phyloP scores from a whole-genome alignment of 1,140 invertebrate species.

The Himalopsyche phryganea region DNA sequence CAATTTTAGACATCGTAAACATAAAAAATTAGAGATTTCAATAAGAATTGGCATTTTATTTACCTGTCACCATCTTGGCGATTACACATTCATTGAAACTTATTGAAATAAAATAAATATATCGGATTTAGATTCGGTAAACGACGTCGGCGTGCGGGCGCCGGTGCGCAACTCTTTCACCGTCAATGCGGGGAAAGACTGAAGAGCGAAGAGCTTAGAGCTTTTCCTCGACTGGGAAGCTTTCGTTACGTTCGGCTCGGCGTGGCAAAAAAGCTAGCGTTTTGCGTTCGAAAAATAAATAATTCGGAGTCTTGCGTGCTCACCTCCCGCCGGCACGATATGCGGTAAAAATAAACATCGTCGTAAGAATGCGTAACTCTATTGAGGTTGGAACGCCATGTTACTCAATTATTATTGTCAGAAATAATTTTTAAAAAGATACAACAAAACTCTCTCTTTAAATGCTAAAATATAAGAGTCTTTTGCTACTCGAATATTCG shows the following conservation, averaged over 20 bases:
- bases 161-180: neutral
- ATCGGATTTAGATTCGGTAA: constrained; percentile 6
- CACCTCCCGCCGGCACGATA: neutral
- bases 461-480: too few species aligned
- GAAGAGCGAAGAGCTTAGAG: constrained; percentile 1
- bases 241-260: neutral
- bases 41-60: neutral
- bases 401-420: constrained; percentile 1
- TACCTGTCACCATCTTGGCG: constrained; percentile 20
- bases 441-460: too few species aligned
- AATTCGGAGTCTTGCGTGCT: neutral
- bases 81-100: constrained; percentile 1
- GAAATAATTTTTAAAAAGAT: too few species aligned
- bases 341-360: constrained; percentile 10
- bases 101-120: constrained; percentile 16
- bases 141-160: constrained; percentile 1
- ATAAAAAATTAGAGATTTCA: too few species aligned
- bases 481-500: too few species aligned
- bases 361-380: constrained; percentile 8
- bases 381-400: constrained; percentile 6
- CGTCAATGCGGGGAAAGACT: constrained; percentile 13
- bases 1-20: too few species aligned
- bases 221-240: constrained; percentile 3
- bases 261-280: neutral
- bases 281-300: constrained; percentile 3